phyloP scores from a whole-genome alignment of 2,888 invertebrate genomes.

The Pterostichus madidus region DNA sequence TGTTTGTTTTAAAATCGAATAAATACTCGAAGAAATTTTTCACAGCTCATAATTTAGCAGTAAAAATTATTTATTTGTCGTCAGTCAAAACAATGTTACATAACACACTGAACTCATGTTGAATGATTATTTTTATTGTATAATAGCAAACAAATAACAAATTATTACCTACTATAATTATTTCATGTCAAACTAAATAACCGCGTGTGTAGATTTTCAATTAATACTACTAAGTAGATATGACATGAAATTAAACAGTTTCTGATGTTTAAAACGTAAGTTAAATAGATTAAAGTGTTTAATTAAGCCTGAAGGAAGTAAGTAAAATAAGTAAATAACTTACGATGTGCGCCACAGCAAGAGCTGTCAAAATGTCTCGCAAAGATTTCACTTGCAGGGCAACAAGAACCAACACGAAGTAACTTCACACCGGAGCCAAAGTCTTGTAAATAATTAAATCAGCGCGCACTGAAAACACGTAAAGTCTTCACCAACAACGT shows the following conservation, averaged over 20 bases:
- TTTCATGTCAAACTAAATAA: too few relatives aligned
- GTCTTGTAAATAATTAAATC: not conserved
- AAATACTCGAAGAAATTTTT: not conserved
- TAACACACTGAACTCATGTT: not conserved
- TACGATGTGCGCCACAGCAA: constrained; percentile 35
- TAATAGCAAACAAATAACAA: not conserved
- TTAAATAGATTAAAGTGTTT: too few relatives aligned
- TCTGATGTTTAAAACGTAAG: too few relatives aligned
- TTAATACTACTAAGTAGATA: too few relatives aligned
- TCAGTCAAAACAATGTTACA: not conserved
- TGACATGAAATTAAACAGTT: too few relatives aligned
- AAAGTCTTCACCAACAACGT: not conserved
- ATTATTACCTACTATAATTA: not conserved
- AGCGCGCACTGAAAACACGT: constrained; percentile 13
- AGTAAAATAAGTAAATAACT: not conserved
- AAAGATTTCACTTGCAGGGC: constrained; percentile 40
- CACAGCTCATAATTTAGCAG: not conserved
- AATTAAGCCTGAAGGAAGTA: not conserved
- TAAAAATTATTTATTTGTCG: not conserved
- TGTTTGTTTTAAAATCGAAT: not conserved
- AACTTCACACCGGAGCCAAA: not conserved
- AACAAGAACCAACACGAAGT: not conserved
- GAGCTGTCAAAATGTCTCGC: constrained; percentile 32
- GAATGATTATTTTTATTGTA: not conserved
- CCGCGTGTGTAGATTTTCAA: too few relatives aligned